A percentile compares a stretch with the other conserved stretches of the same genome.
These are phyloP conservation scores for Drosophila watanabei DNA, from an alignment of 1,140 invertebrate species.

Conservation along the genomic window DNA sequence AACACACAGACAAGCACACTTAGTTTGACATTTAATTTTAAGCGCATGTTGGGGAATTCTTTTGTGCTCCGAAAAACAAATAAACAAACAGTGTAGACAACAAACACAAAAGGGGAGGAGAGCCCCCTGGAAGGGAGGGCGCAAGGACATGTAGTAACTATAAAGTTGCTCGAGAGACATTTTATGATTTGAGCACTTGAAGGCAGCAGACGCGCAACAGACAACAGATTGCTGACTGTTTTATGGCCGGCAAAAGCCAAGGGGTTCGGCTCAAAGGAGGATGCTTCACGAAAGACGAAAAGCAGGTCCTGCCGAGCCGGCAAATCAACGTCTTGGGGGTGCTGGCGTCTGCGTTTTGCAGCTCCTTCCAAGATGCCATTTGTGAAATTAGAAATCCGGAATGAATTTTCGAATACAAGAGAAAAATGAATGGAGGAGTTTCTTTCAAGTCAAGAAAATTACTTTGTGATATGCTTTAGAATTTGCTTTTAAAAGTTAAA, in stretches of 20 bases:
- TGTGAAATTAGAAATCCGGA: constrained; percentile 70
- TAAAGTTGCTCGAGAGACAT: constrained; percentile 82
- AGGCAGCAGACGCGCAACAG: constrained; percentile 78
- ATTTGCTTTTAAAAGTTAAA: not conserved
- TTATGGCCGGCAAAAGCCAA: constrained; percentile 63
- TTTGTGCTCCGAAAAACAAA: constrained; percentile 80
- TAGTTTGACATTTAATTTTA: constrained; percentile 84
- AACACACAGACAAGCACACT: constrained; percentile 35
- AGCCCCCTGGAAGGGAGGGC: not conserved
- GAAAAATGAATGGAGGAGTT: not conserved
- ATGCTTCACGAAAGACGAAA: not conserved
- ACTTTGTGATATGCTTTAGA: not conserved
- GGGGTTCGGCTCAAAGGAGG: constrained; percentile 2
- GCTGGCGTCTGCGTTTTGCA: constrained; percentile 37
- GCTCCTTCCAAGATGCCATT: constrained; percentile 58
- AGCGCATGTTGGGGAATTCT: constrained; percentile 85
- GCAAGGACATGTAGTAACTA: constrained; percentile 65
- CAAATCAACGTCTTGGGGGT: constrained; percentile 67
- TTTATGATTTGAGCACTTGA: constrained; percentile 84
- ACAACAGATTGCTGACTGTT: constrained; percentile 82
- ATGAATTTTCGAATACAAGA: not conserved
- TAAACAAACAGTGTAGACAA: constrained; percentile 76
- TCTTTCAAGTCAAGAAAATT: not conserved
- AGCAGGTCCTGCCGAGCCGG: constrained; percentile 27
- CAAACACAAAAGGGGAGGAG: constrained; percentile 45